Evolutionary conservation across 1,140 invertebrate genomes (phyloP).

Genomic region (Drosophila navojoa): DNA sequence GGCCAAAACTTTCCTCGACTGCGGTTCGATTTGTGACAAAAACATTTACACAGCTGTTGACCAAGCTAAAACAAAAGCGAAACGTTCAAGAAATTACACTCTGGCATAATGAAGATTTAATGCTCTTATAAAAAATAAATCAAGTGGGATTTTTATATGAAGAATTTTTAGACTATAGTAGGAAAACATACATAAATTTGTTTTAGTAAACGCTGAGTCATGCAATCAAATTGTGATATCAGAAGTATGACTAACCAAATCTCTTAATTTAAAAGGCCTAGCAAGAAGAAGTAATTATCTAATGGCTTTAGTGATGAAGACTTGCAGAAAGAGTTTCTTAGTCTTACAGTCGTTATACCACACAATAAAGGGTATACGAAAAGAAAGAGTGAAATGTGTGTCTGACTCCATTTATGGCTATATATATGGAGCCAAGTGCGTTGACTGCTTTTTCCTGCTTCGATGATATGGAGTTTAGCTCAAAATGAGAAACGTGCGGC

Average conservation of each 20-base stretch:
- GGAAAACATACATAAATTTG: no score
- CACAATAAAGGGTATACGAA: background rate
- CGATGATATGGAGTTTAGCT: constrained; percentile 32
- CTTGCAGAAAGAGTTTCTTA: no score
- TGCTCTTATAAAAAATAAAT: background rate
- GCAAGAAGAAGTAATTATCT: no score
- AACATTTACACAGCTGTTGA: constrained; percentile 50
- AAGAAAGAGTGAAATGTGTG: constrained; percentile 51
- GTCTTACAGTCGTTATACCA: background rate
- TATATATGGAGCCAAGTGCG: constrained; percentile 16
- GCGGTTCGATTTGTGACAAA: constrained; percentile 41
- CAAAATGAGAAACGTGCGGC: constrained; percentile 76
- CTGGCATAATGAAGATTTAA: background rate
- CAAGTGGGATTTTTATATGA: background rate
- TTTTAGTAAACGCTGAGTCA: no score
- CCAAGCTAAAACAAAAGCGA: constrained; percentile 21
- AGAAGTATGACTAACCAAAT: no score
- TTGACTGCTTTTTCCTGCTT: constrained; percentile 35
- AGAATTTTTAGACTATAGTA: no score
- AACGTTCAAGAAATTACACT: constrained; percentile 1
- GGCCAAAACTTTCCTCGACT: constrained; percentile 39
- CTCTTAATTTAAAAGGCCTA: no score
- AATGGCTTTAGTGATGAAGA: no score
- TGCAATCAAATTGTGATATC: no score
- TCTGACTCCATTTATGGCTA: constrained; percentile 48